These are phyloP conservation scores for Chelonia mydas DNA, from an alignment of 2,797 vertebrate species.

Conservation along the genomic window DNA sequence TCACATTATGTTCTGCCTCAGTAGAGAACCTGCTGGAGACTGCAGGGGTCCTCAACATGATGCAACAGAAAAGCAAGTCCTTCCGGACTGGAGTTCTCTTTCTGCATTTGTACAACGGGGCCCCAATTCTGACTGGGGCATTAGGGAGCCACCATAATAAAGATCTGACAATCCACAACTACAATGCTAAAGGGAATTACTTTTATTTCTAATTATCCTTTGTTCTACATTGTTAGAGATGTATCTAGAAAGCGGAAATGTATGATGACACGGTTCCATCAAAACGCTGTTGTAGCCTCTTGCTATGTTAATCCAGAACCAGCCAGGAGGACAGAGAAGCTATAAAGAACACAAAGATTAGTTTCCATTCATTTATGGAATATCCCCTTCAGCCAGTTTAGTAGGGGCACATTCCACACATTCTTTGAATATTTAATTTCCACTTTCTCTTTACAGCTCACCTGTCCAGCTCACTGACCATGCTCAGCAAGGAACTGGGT, in stretches of 20 bases:
- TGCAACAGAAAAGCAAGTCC: neutral
- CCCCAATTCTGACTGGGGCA: neutral
- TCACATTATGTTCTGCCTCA: neutral
- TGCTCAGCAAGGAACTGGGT: neutral
- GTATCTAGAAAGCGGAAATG: neutral
- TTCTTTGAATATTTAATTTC: neutral
- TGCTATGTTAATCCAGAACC: neutral
- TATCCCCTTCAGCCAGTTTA: neutral
- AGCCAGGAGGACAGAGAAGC: neutral
- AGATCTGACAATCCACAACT: neutral
- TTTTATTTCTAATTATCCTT: neutral
- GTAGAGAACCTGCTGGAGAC: neutral
- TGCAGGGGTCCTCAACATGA: neutral
- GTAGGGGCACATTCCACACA: neutral
- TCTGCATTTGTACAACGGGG: neutral
- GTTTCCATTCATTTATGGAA: neutral
- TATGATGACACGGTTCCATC: neutral
- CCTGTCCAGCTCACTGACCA: neutral
- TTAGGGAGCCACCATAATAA: neutral
- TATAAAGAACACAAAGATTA: neutral
- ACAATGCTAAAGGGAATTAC: neutral
- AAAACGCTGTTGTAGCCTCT: neutral
- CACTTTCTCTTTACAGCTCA: neutral
- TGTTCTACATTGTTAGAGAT: neutral
- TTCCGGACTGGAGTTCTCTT: neutral